Base-by-base conservation (phyloP, 1,140 invertebrate genomes). In the Calycopis cecrops region DNA sequence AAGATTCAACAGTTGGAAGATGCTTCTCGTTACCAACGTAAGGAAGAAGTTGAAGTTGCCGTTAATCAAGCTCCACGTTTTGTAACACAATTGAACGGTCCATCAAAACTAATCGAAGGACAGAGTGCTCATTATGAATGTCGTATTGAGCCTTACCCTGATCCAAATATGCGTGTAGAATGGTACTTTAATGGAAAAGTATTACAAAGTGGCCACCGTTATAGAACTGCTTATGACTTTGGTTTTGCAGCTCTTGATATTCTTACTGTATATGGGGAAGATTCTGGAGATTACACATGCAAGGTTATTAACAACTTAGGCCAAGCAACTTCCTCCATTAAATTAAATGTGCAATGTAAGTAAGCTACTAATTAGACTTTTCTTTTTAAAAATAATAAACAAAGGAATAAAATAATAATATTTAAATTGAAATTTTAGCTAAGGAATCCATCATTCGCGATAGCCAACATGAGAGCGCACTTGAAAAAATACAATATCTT, bases 81-180 rank as follows among this genome's bases (percentile, higher is more conserved):
- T 70, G 92, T 94, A 0, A 95, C 95, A 12, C 92, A 96, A 81
- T 81, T 98, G 12, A 95, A 95, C 72, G 96, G 96, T 16, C 94
- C 95, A 11, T 92, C 91, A 18, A 92, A 91, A 58, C 83, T 97
- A 33, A 87, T 93, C 34, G 96, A 98, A 87, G 95, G 94, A 1
- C 94, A 96, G 87, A 96, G 94, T 73, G 95, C 95, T 52, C 97
- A 97, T 75, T 99, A 99, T 81, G 97, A 99, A 88, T 98, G 97
- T 70, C 92, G 96, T 48, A 95, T 99, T 68, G 95, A 98, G 68
- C 98, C 98, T 37, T 95, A 98, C 72, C 97, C 96, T 9, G 98
- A 99, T 89, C 92, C 97, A 1, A 94, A 94, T 52, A 92, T 99
- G 75, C 93, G 94, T 63, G 94, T 98, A 1, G 96, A 98, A 85